Percentiles rank a stretch among this genome's conserved stretches.
Conservation (phyloP, 2,797 vertebrate genomes). For the Pipistrellus kuhlii region DNA sequence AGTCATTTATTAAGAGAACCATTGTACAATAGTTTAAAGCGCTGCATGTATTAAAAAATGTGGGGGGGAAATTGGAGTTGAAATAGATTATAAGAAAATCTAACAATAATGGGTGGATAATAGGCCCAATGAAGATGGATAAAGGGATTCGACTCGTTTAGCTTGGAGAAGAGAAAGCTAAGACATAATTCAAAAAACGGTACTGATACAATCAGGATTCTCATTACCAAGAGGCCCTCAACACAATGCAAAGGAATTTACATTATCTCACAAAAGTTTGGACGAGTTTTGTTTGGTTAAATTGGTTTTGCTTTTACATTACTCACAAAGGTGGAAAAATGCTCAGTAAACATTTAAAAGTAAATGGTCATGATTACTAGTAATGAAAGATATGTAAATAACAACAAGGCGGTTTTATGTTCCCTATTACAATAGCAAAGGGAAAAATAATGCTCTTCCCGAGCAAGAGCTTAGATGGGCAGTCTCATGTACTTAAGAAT, state of each 20-base stretch:
- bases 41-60: background rate
- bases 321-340: slow-evolving; percentile 24
- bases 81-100: slow-evolving; percentile 43
- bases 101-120: slow-evolving; percentile 20
- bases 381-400: slow-evolving; percentile 35
- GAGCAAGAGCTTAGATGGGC: background rate
- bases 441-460: background rate
- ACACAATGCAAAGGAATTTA: background rate
- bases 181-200: slow-evolving; percentile 3
- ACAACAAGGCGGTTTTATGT: background rate
- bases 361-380: background rate
- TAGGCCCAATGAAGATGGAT: slow-evolving; percentile 23
- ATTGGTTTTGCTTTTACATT: slow-evolving; percentile 28
- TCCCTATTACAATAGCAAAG: background rate
- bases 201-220: background rate
- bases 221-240: background rate
- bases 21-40: background rate
- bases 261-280: background rate
- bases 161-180: slow-evolving; percentile 23
- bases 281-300: background rate
- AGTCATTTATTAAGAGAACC: slow-evolving; percentile 23
- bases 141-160: slow-evolving; percentile 50
- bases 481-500: background rate
- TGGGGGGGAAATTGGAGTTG: background rate
- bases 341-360: slow-evolving; percentile 20